These are phyloP conservation scores for Drosophila yooni DNA, from an alignment of 2,888 invertebrate species.

Conservation along the genomic window DNA sequence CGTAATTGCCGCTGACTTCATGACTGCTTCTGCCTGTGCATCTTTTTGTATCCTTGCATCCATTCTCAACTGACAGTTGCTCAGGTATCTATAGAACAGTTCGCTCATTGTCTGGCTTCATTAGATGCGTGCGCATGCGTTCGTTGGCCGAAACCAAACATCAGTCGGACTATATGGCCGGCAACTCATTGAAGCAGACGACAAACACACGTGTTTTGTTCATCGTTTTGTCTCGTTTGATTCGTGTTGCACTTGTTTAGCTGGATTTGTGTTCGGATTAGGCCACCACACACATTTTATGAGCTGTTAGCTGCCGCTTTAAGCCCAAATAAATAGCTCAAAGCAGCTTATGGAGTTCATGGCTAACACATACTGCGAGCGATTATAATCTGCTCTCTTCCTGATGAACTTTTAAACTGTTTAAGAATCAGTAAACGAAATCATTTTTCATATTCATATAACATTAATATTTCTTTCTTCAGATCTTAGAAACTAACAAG, in stretches of 20 bases:
- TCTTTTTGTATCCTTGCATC: constrained; percentile 14
- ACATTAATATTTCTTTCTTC: background rate
- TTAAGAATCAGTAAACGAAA: background rate
- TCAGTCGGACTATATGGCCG: constrained; percentile 8
- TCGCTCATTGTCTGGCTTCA: constrained; percentile 42
- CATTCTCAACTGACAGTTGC: constrained; percentile 23
- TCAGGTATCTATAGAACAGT: constrained; percentile 5
- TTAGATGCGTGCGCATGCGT: constrained; percentile 45
- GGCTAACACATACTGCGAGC: background rate
- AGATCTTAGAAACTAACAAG: background rate
- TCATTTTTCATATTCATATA: background rate
- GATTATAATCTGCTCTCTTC: no score
- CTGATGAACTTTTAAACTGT: background rate
- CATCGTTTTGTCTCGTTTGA: background rate
- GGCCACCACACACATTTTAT: background rate
- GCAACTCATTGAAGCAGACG: constrained; percentile 39
- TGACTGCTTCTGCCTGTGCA: constrained; percentile 57
- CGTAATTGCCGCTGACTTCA: constrained; percentile 77
- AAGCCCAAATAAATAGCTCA: constrained; percentile 27
- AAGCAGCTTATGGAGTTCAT: background rate
- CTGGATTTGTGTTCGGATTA: constrained; percentile 30
- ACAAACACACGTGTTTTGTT: constrained; percentile 21
- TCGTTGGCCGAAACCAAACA: background rate
- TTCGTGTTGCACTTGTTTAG: constrained; percentile 32
- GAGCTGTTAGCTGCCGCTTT: constrained; percentile 9